Evolutionary conservation across 1,140 invertebrate species (phyloP), one percentile per base, ranked within the genome.

Genomic region (Drosophila punjabiensis): DNA sequence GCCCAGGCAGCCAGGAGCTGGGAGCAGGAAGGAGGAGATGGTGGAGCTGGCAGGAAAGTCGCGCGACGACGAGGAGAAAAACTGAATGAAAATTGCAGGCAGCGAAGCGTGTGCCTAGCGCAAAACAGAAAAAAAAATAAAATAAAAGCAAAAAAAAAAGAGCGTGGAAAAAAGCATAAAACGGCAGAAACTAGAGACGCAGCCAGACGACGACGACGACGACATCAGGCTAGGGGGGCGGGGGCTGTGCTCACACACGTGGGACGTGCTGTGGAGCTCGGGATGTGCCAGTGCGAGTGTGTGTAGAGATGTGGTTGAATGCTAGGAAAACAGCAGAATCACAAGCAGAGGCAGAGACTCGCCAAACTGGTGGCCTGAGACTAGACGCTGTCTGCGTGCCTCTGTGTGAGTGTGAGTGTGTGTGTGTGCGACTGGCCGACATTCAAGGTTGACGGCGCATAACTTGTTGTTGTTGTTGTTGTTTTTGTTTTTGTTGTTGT

Each of bases 41-140:
- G 8, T n/a, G 24, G 20, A 39, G 62, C 18, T 59, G 62, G 48
- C 32, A 53, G 63, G 39, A 63, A 56, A 61, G 69, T 62, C 67
- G 63, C 43, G 60, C 82, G 56, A 71, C 67, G 48, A 30, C 48
- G 71, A 88, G 77, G 73, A 83, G 85, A 90, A 88, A 88, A 85
- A 74, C 85, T 89, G 86, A 89, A 89, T 89, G 85, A 89, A 89
- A 89, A 90, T 79, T 90, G 85, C 85, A 88, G 69, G 60, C 76
- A 81, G 43, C 81, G 64, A 81, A 84, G 81, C 84, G 82, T 85
- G 76, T 85, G 79, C 82, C 82, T 82, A 82, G 83, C 68, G 62
- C 55, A 67, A 82, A 53, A 33, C 52, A 53, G n/a, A 30, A 30
- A 30, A 53, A 28, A 53, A 53, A 28, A n/a, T 24, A 5, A 4